Evolutionary conservation across 2,797 vertebrate genomes (phyloP), one percentile per base, ranked within the genome.

Genomic region (Enteromius anoplus): DNA sequence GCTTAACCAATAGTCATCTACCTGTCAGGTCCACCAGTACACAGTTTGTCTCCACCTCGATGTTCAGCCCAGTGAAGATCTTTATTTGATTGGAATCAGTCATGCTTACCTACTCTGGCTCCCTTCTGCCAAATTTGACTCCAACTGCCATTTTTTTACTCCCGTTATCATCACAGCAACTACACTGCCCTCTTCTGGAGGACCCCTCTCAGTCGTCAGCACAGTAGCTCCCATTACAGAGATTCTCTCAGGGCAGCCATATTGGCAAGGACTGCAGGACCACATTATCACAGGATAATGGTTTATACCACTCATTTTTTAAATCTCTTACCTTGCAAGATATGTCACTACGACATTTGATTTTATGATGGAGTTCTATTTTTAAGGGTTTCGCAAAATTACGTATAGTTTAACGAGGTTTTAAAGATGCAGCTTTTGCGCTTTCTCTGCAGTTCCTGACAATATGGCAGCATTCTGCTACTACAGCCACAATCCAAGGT

Each of bases 201-300:
- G 73, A 83, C 53, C 69, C 73, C 21, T 53, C 62, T 60, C 79
- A 65, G 73, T 83, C 3, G 75, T 83, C 26, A 49, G 75, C 81
- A 83, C 73, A 69, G 65, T 60, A 60, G 69, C 23, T 80, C 66
- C 49, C 32, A 69, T 78, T 69, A 70, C 40, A 77, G 64, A 78
- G 62, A 83, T 65, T 78, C 73, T 82, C 81, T 83, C 82, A 83
- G 82, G 82, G 82, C 75, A 71, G 82, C 82, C 82, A 83, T 83
- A 83, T 83, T 83, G 82, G 75, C 82, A 83, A 47, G 82, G 65
- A 83, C 82, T 83, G 82, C 82, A 83, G 75, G 82, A 68, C 49
- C 34, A 82, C 81, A 75, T 66, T 73, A 82, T 45, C 70, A 75
- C 71, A 62, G 21, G 58, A 42, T 68, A 65, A 78, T 75, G 80